Base-by-base conservation (phyloP, 2,797 vertebrate species). In the Acanthiza pusilla region DNA sequence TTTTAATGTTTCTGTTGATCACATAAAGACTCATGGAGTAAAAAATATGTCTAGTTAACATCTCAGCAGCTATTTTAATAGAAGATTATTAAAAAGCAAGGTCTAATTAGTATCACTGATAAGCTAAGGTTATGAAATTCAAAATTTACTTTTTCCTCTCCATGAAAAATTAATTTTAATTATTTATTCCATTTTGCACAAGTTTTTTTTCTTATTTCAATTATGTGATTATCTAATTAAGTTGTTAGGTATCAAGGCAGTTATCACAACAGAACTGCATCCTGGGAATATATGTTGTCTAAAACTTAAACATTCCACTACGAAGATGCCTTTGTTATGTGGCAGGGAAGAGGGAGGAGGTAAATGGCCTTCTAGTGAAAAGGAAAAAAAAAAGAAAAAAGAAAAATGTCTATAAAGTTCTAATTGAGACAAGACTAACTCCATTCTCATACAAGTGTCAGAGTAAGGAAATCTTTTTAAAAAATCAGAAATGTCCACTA, bases 171-270 rank as follows among this genome's bases (percentile, higher is more conserved):
- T 38, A 73, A 70, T 66, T 93, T 88, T 32, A 83, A 71, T 91
- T 36, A 88, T 85, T 95, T 95, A 72, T 90, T 93, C 21, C 11
- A 36, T 87, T 81, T 91, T 94, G 13, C 36, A 88, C 48, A 91
- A 70, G 61, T 96, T 91, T 53, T 95, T 94, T 89, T 91, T 87
- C 84, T 94, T 78, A 76, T 19, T 82, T 26, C 38, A 95, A 83
- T 97, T 97, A 96, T 79, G 88, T 92, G 72, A 97, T 97, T 97
- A 93, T 73, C 89, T 95, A 94, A 97, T 97, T 97, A 97, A 96
- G 82, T 93, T 78, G 95, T 97, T 97, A 96, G 54, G 58, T 93
- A 96, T 83, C 77, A 93, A 96, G 83, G 79, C 78, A 86, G 53
- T 95, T 96, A 94, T 96, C 91, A 91, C 71, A 76, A 68, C 66